Evolutionary conservation across 2,888 invertebrate genomes (phyloP), one percentile per base, ranked within the genome.

Genomic region (Cybosia mesomella): DNA sequence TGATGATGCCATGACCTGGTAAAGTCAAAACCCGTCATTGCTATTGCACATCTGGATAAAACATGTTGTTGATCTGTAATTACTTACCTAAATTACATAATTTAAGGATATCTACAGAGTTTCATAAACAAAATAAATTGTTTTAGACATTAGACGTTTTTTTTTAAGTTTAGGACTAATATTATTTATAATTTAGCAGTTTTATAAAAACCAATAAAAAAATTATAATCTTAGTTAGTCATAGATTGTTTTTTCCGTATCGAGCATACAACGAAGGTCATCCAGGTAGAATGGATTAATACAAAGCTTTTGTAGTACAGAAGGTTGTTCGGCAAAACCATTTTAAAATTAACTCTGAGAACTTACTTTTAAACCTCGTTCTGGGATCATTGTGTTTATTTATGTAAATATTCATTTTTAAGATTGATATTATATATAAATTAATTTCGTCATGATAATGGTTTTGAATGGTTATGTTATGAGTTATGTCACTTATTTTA

Each of bases 221-320:
- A n/a, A n/a, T n/a, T n/a, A n/a, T n/a, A 3, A 43, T 18, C 15
- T 15, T 10, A 36, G 36, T 1, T 15, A 43, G 18, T 5, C 18
- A 49, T 49, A 49, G 8, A 18, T n/a, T 49, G 1, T 18, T 32
- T 28, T n/a, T 58, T 58, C 58, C 58, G 58, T 34, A 58, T 28
- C 86, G 74, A 70, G 65, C 71, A 62, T 66, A 68, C 58, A 57
- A 63, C 66, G 79, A 87, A 88, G 86, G 87, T 76, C 79, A 70
- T 82, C 80, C 80, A 78, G 62, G 67, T 85, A 86, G 86, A 87
- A 84, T 78, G 87, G 83, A 75, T 80, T 79, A 64, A 57, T 66
- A 62, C 55, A 43, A 54, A 65, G 70, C 67, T 74, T 72, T 74
- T 73, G 69, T 64, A 4, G 70, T 64, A 7, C 4, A 43, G 74